Evolutionary conservation across 2,797 vertebrate genomes (phyloP), one percentile per base, ranked within the genome.

Genomic region (Pipistrellus pygmaeus): DNA sequence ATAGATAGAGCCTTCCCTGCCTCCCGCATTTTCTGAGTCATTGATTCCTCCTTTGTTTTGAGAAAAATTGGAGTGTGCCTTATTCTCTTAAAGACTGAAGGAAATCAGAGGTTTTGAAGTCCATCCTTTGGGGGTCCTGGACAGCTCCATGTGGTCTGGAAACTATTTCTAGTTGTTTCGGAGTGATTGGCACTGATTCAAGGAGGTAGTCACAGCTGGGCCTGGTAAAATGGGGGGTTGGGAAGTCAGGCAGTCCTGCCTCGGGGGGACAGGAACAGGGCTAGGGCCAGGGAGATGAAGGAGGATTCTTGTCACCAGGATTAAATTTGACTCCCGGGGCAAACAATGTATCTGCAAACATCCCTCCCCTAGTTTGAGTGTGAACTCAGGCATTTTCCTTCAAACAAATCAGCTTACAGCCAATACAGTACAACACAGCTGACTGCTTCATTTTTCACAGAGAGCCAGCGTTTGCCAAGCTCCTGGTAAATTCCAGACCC

Each of bases 121-220:
- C 73, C 32, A 64, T 27, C 25, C 44, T 55, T 68, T 48, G 82
- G n/a, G 51, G 12, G 20, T 48, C 93, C 69, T 81, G 41, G 30
- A 81, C 20, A 57, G 48, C 30, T 77, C 15, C 44, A 6, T 11
- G 25, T 44, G 14, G 46, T 68, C 41, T 86, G 55, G 21, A 88
- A 88, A 90, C n/a, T 62, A 76, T 55, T 84, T 84, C 82, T 88
- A 80, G 86, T 21, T 32, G 21, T 64, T 80, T 90, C 81, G 55
- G 81, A 80, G 57, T 85, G 18, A 72, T 9, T 35, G 71, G 81
- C 73, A 27, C 35, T 18, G 21, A 73, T 20, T 60, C 10, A 20
- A 53, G 14, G 0, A 13, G 38, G 71, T 55, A 18, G 44, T 90
- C 64, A 57, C 41, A 44, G 51, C 12, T 14, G 1, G 1, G 15